Base-by-base conservation (phyloP, 2,888 invertebrate genomes). In the Siphonodentalium dalli region DNA sequence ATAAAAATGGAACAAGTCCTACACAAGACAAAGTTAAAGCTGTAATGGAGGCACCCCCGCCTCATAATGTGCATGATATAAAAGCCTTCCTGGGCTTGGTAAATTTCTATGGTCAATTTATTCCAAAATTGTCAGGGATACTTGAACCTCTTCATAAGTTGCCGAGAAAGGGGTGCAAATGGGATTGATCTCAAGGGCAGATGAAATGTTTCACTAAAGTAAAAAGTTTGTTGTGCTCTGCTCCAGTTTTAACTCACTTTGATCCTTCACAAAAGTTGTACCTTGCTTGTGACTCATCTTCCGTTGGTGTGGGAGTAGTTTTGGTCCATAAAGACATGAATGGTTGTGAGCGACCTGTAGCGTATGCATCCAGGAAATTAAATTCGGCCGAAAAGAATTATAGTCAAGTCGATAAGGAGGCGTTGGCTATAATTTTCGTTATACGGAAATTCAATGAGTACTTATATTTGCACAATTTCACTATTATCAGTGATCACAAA, bases 221-320 rank as follows among this genome's bases (percentile, higher is more conserved):
- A 6, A 75, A 74, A 20, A 18, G 47, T 27, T 24, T 58, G 7
- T 9, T 68, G 18, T 31, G 48, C 5, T 45, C 50, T 9, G 45
- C 58, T 13, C 40, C 53, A 5, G 34, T 72, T 20, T 58, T 80
- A 15, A 61, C 68, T 3, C 76, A 78, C 57, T 80, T 64, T 65
- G 72, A 80, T 47, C 68, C 72, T 6, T 31, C 13, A 11, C 53
- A 64, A 24, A 63, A 61, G 15, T 47, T 82, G 7, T 55, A 71
- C 24, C 51, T 83, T 3, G 66, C 77, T 1, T 73, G 75, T 33
- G 82, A 83, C 65, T 82, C 82, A 2, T n/a, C n/a, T n/a, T n/a
- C n/a, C n/a, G n/a, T n/a, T n/a, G n/a, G n/a, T 15, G 51, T 77
- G 27, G 76, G 74, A 33, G 74, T 78, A 1, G 77, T 80, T 5